Evolutionary conservation across 2,888 invertebrate genomes (phyloP), one percentile per base, ranked within the genome.

Genomic region (Macrophya annulata): DNA sequence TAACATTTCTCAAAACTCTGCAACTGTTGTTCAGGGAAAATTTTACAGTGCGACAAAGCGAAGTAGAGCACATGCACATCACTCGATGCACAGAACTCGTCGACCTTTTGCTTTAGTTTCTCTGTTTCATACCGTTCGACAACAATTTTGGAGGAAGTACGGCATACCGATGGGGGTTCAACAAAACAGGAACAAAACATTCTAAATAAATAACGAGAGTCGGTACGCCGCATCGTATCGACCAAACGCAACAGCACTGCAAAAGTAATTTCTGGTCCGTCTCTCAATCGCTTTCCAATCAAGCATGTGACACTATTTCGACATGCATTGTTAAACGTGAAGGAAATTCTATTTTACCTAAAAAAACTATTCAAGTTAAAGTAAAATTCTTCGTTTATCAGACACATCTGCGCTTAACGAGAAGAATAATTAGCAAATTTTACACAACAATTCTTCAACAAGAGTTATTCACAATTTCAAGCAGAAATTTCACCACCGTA

Each of bases 241-340:
- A 15, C 45, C 21, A 25, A 74, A 25, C 37, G 17, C 17, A 37
- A 37, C 12, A 74, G 10, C 45, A 45, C 25, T 74, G 12, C 45
- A 10, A 74, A 74, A 74, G 74, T 45, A 45, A 74, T 74, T 74
- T 43, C 21, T 43, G 45, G 45, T 31, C 45, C 45, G 45, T 40
- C 31, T 74, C 43, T n/a, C 74, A 43, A 45, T 15, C 74, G 74
- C 74, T 74, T 74, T 21, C 40, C 25, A 72, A 72, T 72, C 21
- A 72, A 45, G 21, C 21, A 10, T 43, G 17, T 72, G 43, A 15
- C 72, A 45, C 10, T 21, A 45, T 43, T 45, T 45, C 72, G n/a
- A 43, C 43, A 12, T 45, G 4, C 45, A 12, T 45, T n/a, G 21
- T 45, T 4, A 12, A 21, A 62, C 43, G 43, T 10, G 12, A 45